Base-by-base conservation (phyloP, 2,888 invertebrate genomes). In the Ophioninae sp. region DNA sequence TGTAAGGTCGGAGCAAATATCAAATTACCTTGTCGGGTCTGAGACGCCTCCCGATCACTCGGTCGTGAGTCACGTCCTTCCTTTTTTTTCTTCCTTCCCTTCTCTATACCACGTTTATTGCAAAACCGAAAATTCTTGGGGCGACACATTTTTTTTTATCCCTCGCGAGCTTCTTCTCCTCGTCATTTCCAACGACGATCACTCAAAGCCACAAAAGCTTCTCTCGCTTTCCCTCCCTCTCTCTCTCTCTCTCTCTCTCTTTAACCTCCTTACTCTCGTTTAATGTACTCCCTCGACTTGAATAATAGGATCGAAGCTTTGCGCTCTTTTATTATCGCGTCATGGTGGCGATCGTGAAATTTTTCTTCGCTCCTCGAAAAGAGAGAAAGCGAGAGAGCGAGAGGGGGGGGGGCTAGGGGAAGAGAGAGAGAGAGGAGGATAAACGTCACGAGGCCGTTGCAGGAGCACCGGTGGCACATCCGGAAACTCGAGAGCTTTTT, bases 21-120 rank as follows among this genome's bases (percentile, higher is more conserved):
- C 79, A 76, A 79, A 74, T 84, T 84, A 84, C 84, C 84, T 84
- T 84, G 72, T 79, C 79, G 81, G 67, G 20, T 20, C 30, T 67
- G 65, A 50, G 79, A 84, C 67, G 83, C 79, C 59, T 73, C 77
- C 68, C 82, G 68, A 78, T 84, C 83, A 77, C 80, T 79, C 74
- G 73, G n/a, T 50, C 17, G 50, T 62, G 69, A 76, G 64, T 76
- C 85, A 79, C 82, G 82, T 76, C 72, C 75, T 62, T 44, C 30
- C 80, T 74, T 59, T 64, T 76, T 69, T 75, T 62, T 81, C 62
- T 70, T 68, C 37, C 56, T 59, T 8, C 70, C 30, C n/a, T 80
- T 56, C 41, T 62, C 23, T 57, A 17, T 50, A 37, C 57, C 77
- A 20, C 65, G 78, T 37, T 73, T 80, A 79, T 72, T 74, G 78